A percentile compares a stretch with the other conserved stretches of the same genome.
Conservation (phyloP, 2,888 invertebrate genomes). For the Rotaria socialis region DNA sequence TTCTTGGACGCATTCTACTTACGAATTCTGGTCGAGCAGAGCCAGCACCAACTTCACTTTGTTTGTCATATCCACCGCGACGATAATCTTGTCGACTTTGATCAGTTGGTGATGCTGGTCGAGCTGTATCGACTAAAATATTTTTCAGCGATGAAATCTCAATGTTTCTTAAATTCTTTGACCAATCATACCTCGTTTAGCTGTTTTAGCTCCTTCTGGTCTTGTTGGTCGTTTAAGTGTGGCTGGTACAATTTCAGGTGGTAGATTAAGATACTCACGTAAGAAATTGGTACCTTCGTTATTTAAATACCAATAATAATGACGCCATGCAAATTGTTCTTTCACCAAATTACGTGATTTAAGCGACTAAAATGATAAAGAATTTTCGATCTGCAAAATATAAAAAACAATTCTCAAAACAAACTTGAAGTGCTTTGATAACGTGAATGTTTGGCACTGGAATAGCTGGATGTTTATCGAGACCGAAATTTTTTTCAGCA, state of each 20-base stretch:
- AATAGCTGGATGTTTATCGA: constrained; percentile 92
- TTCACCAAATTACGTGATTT: constrained; percentile 95
- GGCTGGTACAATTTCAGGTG: constrained; percentile 94
- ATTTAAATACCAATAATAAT: constrained; percentile 97
- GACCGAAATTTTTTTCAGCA: constrained; percentile 95
- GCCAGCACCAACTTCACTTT: constrained; percentile 92
- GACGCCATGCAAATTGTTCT: constrained; percentile 99
- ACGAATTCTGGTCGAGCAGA: constrained; percentile 72
- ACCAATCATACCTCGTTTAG: neutral
- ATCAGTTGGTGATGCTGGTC: constrained; percentile 50
- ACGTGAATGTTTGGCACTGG: constrained; percentile 93
- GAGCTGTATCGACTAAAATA: constrained; percentile 37
- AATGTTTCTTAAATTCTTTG: neutral
- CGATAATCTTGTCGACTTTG: constrained; percentile 54
- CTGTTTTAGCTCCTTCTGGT: constrained; percentile 65
- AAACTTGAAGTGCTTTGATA: constrained; percentile 79
- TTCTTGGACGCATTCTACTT: constrained; percentile 54
- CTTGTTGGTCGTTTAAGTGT: constrained; percentile 86
- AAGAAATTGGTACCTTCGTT: constrained; percentile 96
- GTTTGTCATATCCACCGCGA: constrained; percentile 71
- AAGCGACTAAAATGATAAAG: constrained; percentile 67
- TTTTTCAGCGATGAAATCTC: neutral
- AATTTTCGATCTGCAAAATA: too few species aligned
- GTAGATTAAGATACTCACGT: constrained; percentile 86
- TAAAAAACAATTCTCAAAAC: neutral